Percentiles rank a stretch among this genome's conserved stretches.
Conservation (phyloP, 35 echinoderm and acorn worm species). For the Anneissia japonica region DNA sequence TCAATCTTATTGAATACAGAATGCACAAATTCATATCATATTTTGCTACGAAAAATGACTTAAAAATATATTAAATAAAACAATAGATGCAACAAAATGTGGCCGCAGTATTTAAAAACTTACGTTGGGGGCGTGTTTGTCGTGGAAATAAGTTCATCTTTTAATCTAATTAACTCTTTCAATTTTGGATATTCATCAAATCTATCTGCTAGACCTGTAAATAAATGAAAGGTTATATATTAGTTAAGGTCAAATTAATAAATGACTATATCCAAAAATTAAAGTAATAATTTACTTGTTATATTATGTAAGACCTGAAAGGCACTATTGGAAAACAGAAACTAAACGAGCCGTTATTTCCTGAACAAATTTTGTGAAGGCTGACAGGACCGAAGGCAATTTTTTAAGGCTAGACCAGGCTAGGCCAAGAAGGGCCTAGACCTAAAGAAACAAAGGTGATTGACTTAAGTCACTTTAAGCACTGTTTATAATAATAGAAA, state of each 20-base stretch:
- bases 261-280: no score
- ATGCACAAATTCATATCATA: background rate
- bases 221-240: no score
- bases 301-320: background rate
- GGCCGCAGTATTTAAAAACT: constrained; percentile 20
- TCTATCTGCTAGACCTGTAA: constrained; percentile 79
- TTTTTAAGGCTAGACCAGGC: no score
- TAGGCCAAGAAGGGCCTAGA: no score
- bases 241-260: no score
- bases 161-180: constrained; percentile 85
- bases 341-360: no score
- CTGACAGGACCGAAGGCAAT: no score
- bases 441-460: no score
- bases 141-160: constrained; percentile 78
- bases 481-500: no score
- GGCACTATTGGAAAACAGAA: background rate
- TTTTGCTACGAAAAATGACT: background rate
- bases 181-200: constrained; percentile 99
- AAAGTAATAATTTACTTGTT: no score
- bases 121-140: constrained; percentile 94
- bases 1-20: background rate
- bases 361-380: no score
- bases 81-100: background rate
- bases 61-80: background rate
- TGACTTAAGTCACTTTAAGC: no score